Evolutionary conservation across 2,113 vertebrate genomes (phyloP), one percentile per base, ranked within the genome.

Genomic region (Varanus salvator): DNA sequence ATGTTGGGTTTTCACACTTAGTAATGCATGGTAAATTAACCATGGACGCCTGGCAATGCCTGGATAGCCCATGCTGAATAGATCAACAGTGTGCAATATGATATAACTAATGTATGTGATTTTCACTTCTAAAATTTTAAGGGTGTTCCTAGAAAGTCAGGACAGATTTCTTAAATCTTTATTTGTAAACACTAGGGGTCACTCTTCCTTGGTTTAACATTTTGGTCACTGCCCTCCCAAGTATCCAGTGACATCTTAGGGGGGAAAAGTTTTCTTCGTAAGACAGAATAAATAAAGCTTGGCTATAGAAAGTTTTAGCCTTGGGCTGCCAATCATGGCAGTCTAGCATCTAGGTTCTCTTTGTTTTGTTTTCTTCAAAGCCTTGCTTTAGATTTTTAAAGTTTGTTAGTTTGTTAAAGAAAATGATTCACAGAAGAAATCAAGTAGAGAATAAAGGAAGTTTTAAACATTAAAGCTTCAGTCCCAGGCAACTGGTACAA

Each of bases 171-270:
- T 2, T 44, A 31, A 92, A 90, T 88, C 64, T 93, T 19, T 64
- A 27, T 92, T 92, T 92, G 80, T 66, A 68, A 96, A 95, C 88
- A 57, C 80, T 90, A 94, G 92, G 93, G 92, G 89, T 96, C 75
- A 83, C 48, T 80, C 89, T 95, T 95, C 90, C 25, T 90, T 93
- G 93, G 91, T 82, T 91, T 90, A 83, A 94, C 86, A 89, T 91
- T 85, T 89, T n/a, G 2, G 80, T 64, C 69, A 48, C 38, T 21
- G 60, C 60, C 60, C 92, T 80, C 84, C 52, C 64, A 4, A 44
- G 8, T 52, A 52, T 4, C 75, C 68, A 75, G n/a, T 88, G 85
- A 90, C 90, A 90, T 93, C 66, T 69, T 92, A 90, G 52, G 68
- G 68, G 81, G 77, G 87, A 38, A 86, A 29, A 86, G 95, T 91